A percentile compares a stretch with the other conserved stretches of the same genome.
These are phyloP conservation scores for Anguilla pacifica DNA, from an alignment of 2,797 vertebrate genomes.

Conservation along the genomic window DNA sequence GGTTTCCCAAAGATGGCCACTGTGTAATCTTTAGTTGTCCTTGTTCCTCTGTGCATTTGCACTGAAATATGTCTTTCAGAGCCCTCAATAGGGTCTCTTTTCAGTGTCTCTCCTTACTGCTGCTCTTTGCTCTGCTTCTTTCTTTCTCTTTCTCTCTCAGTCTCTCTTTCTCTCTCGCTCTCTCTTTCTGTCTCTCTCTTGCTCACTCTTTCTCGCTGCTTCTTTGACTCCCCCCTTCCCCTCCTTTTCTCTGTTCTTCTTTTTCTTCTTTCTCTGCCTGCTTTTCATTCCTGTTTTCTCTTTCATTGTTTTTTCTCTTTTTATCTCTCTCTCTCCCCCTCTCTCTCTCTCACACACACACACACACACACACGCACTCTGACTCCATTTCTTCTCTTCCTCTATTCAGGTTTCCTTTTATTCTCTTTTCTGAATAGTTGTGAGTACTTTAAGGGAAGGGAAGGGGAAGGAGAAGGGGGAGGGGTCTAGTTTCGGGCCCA, in stretches of 20 bases:
- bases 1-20: not conserved
- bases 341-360: constrained; percentile 42
- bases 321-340: not conserved
- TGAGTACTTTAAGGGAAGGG: constrained; percentile 75
- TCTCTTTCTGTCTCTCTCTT: constrained; percentile 57
- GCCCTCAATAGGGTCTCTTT: constrained; percentile 46
- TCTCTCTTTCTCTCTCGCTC: constrained; percentile 47
- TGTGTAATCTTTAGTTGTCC: not conserved
- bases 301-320: constrained; percentile 72
- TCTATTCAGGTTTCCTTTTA: constrained; percentile 81
- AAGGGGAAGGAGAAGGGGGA: constrained; percentile 64
- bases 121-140: not conserved
- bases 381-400: constrained; percentile 74
- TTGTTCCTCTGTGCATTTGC: constrained; percentile 54
- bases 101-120: not conserved
- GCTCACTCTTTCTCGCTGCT: constrained; percentile 48
- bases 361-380: constrained; percentile 70
- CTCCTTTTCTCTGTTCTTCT: constrained; percentile 59
- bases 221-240: constrained; percentile 43
- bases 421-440: constrained; percentile 80
- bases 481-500: constrained; percentile 78
- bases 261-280: constrained; percentile 65
- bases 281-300: constrained; percentile 76
- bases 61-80: constrained; percentile 61
- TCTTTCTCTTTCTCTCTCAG: constrained; percentile 25